Evolutionary conservation across 2,888 invertebrate species (phyloP).

Genomic region (Metallyticus violacea): DNA sequence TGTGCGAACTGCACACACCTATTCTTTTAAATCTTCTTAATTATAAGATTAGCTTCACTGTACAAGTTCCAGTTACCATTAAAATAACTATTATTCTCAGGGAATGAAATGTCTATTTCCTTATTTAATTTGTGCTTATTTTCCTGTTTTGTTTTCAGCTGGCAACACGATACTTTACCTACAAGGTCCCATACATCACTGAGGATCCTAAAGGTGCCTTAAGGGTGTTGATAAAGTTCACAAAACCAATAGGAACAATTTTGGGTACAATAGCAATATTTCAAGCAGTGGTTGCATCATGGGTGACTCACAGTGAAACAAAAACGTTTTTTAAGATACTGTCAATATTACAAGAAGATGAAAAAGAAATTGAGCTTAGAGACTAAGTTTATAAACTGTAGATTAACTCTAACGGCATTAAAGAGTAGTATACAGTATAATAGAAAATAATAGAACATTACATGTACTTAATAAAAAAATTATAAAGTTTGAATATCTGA

Average conservation of each 20-base stretch:
- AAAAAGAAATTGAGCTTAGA: not conserved
- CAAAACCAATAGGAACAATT: conserved; percentile 53
- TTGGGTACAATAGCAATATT: conserved; percentile 50
- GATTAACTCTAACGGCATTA: too few species aligned
- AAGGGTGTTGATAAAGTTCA: conserved; percentile 52
- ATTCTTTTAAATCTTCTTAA: too few species aligned
- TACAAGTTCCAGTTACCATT: too few species aligned
- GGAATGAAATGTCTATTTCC: too few species aligned
- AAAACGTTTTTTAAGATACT: conserved; percentile 43
- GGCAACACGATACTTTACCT: conserved; percentile 60
- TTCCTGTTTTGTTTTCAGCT: conserved; percentile 55
- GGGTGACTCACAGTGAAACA: conserved; percentile 61
- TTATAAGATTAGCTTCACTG: too few species aligned
- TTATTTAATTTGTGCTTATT: too few species aligned
- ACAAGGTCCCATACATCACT: conserved; percentile 60
- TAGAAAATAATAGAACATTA: too few species aligned
- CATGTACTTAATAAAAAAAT: too few species aligned
- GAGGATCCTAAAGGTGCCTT: conserved; percentile 56
- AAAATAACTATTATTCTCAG: too few species aligned
- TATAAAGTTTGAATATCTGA: too few species aligned
- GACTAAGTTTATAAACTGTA: not conserved
- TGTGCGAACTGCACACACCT: too few species aligned
- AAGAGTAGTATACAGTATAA: not conserved
- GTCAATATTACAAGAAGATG: conserved; percentile 11
- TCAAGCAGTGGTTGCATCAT: conserved; percentile 56